Conservation (phyloP, 1,140 invertebrate species). For the Drosophila aff. region DNA sequence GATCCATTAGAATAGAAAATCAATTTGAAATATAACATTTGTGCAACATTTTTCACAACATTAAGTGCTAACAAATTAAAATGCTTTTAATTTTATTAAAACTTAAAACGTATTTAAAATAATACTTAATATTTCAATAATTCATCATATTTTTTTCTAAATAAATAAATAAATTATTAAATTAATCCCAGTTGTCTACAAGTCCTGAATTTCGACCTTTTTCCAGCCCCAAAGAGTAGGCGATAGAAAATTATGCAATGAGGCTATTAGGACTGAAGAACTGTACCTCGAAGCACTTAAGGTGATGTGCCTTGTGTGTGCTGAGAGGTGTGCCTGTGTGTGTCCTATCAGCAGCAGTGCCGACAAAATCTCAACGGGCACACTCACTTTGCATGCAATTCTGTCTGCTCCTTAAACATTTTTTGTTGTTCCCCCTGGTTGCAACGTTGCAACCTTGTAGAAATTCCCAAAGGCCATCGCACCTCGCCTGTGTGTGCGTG, state of each 20-base stretch:
- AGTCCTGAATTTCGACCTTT: background rate
- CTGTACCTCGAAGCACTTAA: constrained; percentile 2
- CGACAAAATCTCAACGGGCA: constrained; percentile 27
- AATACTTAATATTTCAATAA: too few relatives aligned
- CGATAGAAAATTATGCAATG: background rate
- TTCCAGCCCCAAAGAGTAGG: background rate
- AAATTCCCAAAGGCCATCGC: constrained; percentile 18
- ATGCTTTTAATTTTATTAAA: too few relatives aligned
- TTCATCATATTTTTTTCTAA: too few relatives aligned
- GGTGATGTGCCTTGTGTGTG: background rate
- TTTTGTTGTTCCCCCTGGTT: background rate
- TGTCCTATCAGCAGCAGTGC: constrained; percentile 21
- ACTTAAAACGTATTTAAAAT: too few relatives aligned
- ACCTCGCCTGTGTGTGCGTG: background rate
- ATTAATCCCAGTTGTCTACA: background rate
- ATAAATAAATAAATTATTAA: too few relatives aligned
- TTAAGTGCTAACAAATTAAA: too few relatives aligned
- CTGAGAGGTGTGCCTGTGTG: background rate
- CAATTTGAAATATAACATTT: too few relatives aligned
- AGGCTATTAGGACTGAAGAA: background rate
- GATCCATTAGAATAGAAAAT: too few relatives aligned
- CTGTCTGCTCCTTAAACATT: background rate
- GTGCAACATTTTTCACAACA: too few relatives aligned
- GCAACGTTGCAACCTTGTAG: constrained; percentile 20
- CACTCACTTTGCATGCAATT: constrained; percentile 27